Evolutionary conservation across 2,113 vertebrate species (phyloP).

Genomic region (Cavia porcellus): DNA sequence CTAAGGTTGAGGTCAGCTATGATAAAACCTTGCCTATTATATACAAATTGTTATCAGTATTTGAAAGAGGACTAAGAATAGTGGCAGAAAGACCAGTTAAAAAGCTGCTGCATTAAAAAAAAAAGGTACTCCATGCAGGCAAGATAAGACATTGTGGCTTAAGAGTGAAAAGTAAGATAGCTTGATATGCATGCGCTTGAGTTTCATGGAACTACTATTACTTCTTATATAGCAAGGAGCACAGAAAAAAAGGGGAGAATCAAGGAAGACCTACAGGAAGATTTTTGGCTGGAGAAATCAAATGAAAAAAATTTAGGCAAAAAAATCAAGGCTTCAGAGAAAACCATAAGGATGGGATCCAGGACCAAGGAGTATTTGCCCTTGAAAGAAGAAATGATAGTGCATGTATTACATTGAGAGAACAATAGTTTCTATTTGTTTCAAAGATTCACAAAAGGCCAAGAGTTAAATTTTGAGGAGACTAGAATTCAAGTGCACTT

Average conservation of each 20-base stretch:
- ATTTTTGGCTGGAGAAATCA: neutral
- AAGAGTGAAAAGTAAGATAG: too few species aligned
- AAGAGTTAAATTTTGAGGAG: neutral
- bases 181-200: too few species aligned
- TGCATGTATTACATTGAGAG: neutral
- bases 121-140: neutral
- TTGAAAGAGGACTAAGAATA: neutral
- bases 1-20: neutral
- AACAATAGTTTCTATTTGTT: neutral
- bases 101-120: neutral
- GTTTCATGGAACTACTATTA: neutral
- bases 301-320: neutral
- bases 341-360: neutral
- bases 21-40: neutral
- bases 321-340: neutral
- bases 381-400: neutral
- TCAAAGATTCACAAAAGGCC: neutral
- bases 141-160: neutral
- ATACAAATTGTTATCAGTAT: neutral
- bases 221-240: neutral
- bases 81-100: neutral
- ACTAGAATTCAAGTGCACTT: neutral
- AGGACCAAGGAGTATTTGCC: neutral
- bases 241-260: neutral
- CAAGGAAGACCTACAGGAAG: neutral